These are phyloP conservation scores for Cebidichthys violaceus DNA, from an alignment of 2,113 vertebrate species.

Conservation along the genomic window DNA sequence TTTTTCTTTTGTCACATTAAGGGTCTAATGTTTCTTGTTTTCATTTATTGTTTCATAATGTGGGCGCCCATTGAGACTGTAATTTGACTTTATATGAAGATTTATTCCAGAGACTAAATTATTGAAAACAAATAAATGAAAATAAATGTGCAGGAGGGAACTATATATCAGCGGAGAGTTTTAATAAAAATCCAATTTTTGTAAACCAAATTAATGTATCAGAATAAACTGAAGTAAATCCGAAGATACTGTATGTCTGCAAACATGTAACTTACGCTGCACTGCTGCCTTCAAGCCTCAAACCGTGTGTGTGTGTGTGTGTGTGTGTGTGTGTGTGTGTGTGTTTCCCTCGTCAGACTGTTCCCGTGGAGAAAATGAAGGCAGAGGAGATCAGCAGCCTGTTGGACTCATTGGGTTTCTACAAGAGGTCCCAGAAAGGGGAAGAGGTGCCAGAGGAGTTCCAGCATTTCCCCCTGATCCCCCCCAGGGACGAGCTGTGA, in stretches of 20 bases:
- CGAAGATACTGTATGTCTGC: not conserved
- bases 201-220: not conserved
- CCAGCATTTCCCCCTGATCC: constrained; percentile 80
- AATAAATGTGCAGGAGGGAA: constrained; percentile 3
- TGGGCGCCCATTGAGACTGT: constrained; percentile 14
- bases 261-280: not conserved
- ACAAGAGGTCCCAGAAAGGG: constrained; percentile 85
- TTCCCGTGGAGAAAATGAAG: constrained; percentile 83
- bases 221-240: not conserved
- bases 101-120: not conserved
- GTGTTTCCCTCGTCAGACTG: constrained; percentile 66
- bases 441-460: constrained; percentile 86
- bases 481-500: constrained; percentile 84
- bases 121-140: constrained; percentile 8
- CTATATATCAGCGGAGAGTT: not conserved
- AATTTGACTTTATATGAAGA: constrained; percentile 30
- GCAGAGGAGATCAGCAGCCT: constrained; percentile 84
- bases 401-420: constrained; percentile 86
- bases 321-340: constrained; percentile 11
- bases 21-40: constrained; percentile 4
- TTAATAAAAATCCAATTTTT: constrained; percentile 22
- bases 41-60: constrained; percentile 29
- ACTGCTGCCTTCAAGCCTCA: constrained; percentile 1
- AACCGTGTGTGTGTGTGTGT: constrained; percentile 14
- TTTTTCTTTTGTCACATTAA: constrained; percentile 11